These are phyloP conservation scores for Anser brachyrhynchus DNA, from an alignment of 2,113 vertebrate genomes.

Conservation along the genomic window DNA sequence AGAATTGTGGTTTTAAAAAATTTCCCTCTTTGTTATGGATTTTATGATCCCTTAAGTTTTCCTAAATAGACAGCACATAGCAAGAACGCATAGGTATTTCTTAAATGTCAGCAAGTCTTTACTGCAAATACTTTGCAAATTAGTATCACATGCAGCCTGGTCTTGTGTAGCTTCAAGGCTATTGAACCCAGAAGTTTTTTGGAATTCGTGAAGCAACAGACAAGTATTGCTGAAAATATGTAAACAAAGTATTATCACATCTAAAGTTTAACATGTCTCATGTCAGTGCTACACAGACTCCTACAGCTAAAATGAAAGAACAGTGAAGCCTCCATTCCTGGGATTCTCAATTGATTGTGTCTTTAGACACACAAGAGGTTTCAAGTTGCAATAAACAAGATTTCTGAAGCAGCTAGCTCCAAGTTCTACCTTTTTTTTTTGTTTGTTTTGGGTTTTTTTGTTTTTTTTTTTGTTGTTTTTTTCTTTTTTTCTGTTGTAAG, in stretches of 20 bases:
- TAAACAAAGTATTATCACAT: slow-evolving; percentile 38
- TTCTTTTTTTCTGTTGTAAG: slow-evolving; percentile 27
- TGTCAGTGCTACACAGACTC: neutral
- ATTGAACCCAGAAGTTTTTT: slow-evolving; percentile 12
- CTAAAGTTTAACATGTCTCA: slow-evolving; percentile 58
- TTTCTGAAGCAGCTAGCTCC: neutral
- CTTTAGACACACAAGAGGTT: slow-evolving; percentile 1
- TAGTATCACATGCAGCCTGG: slow-evolving; percentile 10
- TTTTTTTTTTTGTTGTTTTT: neutral
- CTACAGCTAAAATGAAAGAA: slow-evolving; percentile 14
- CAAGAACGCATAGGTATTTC: slow-evolving; percentile 29
- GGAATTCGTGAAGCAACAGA: slow-evolving; percentile 27
- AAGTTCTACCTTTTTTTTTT: neutral
- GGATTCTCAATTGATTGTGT: neutral
- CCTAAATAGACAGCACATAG: neutral
- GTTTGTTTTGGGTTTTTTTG: neutral
- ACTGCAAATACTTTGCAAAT: slow-evolving; percentile 31
- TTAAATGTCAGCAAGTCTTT: slow-evolving; percentile 58
- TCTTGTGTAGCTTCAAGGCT: slow-evolving; percentile 1
- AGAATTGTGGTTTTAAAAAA: neutral
- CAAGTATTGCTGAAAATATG: slow-evolving; percentile 24
- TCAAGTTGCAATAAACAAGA: slow-evolving; percentile 48
- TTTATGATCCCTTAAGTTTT: slow-evolving; percentile 36
- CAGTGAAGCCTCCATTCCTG: slow-evolving; percentile 6
- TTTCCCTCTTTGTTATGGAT: neutral